A percentile compares a stretch with the other conserved stretches of the same genome.
Conservation (phyloP, 2,888 invertebrate species). For the Rhingia campestris region DNA sequence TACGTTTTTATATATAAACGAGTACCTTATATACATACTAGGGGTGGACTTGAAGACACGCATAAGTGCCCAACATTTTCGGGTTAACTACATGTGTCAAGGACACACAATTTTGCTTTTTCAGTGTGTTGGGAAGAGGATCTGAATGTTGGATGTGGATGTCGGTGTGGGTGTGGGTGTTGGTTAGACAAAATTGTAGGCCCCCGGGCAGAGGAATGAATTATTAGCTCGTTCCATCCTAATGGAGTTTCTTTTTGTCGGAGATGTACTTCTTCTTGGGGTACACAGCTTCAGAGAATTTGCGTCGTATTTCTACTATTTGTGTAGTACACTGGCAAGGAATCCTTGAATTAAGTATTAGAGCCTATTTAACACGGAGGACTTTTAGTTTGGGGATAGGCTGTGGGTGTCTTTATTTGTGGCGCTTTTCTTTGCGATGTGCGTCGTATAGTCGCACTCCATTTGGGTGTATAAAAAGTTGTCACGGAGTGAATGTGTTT, state of each 20-base stretch:
- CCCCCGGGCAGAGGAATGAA: conserved; percentile 64
- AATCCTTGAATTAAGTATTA: conserved; percentile 56
- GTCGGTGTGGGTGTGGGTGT: neutral
- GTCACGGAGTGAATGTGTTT: neutral
- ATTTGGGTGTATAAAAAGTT: conserved; percentile 22
- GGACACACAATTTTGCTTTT: conserved; percentile 43
- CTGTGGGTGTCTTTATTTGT: neutral
- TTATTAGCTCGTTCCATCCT: conserved; percentile 49
- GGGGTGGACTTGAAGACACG: conserved; percentile 53
- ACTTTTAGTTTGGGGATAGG: neutral
- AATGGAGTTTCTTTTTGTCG: conserved; percentile 14
- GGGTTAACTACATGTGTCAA: conserved; percentile 73
- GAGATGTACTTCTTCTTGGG: conserved; percentile 34
- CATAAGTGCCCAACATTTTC: conserved; percentile 67
- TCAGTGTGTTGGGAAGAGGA: neutral
- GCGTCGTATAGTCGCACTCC: conserved; percentile 44
- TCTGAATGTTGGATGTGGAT: neutral
- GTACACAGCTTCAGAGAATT: conserved; percentile 37
- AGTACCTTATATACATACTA: neutral
- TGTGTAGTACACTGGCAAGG: conserved; percentile 8
- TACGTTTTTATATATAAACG: neutral
- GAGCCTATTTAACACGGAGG: conserved; percentile 37
- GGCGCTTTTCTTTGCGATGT: conserved; percentile 32
- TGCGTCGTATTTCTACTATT: conserved; percentile 55
- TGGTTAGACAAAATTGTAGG: conserved; percentile 18